Conservation (phyloP, 2,888 invertebrate genomes). For the Cheilosia soror region DNA sequence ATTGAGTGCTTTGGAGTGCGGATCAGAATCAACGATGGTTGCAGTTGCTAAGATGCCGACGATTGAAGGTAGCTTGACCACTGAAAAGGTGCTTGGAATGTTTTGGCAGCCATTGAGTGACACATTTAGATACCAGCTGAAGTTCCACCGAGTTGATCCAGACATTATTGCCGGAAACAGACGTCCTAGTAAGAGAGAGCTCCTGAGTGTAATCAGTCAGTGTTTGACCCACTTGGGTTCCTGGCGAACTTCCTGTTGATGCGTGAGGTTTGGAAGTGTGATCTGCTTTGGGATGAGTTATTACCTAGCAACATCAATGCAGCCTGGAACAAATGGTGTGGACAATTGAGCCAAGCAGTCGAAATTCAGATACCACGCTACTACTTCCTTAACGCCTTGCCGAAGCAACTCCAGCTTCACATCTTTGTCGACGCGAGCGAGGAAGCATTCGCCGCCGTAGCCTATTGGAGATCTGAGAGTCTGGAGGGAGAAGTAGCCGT, state of each 20-base stretch:
- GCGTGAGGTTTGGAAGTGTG: constrained; percentile 27
- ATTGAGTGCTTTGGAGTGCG: background rate
- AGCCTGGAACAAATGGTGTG: constrained; percentile 27
- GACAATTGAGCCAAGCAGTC: background rate
- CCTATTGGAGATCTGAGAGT: constrained; percentile 41
- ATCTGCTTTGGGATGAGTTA: constrained; percentile 29
- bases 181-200: constrained; percentile 75
- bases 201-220: constrained; percentile 1
- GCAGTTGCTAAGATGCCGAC: too few relatives aligned
- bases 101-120: constrained; percentile 68
- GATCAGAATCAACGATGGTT: background rate
- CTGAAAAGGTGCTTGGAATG: constrained; percentile 70
- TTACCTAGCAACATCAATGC: constrained; percentile 13
- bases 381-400: constrained; percentile 20
- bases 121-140: constrained; percentile 40
- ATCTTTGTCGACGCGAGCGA: constrained; percentile 52
- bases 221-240: constrained; percentile 20
- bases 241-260: constrained; percentile 17
- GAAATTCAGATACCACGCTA: constrained; percentile 26
- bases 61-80: background rate
- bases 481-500: constrained; percentile 27
- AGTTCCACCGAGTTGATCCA: constrained; percentile 35
- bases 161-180: constrained; percentile 36
- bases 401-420: constrained; percentile 30
- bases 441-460: constrained; percentile 65